These are phyloP conservation scores for Podabrus alpinus DNA, from an alignment of 2,888 invertebrate species.

Conservation along the genomic window DNA sequence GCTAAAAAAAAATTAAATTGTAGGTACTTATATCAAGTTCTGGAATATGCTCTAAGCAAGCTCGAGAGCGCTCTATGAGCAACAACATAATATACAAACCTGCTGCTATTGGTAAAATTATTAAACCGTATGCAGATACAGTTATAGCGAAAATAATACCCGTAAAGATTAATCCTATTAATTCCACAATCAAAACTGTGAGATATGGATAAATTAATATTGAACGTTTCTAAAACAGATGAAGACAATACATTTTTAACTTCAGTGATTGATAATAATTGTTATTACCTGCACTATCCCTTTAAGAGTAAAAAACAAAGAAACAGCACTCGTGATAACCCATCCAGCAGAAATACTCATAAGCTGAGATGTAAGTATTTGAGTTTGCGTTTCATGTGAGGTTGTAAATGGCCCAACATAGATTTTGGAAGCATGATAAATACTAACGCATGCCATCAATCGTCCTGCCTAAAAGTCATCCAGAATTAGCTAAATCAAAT, in stretches of 20 bases:
- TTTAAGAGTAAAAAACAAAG: not conserved
- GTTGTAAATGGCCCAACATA: not conserved
- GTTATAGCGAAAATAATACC: not conserved
- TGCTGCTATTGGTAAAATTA: not conserved
- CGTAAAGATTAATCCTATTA: not conserved
- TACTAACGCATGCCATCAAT: not conserved
- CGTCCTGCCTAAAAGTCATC: not conserved
- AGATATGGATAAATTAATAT: conserved; percentile 7
- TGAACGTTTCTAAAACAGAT: conserved; percentile 2
- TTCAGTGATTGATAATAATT: too few species aligned
- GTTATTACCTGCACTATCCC: not conserved
- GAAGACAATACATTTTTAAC: too few species aligned
- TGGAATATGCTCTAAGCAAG: too few species aligned
- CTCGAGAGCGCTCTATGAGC: too few species aligned
- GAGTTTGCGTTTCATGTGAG: too few species aligned
- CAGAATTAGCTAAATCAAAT: not conserved
- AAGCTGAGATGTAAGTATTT: not conserved
- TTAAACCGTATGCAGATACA: not conserved
- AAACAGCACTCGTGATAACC: not conserved
- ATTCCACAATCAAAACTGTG: conserved; percentile 2
- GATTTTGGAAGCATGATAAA: not conserved
- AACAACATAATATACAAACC: too few species aligned
- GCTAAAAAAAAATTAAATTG: not conserved
- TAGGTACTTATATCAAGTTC: too few species aligned
- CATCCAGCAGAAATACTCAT: not conserved